These are phyloP conservation scores for Steinernema feltiae DNA, from an alignment of 1,140 invertebrate species.

Conservation along the genomic window DNA sequence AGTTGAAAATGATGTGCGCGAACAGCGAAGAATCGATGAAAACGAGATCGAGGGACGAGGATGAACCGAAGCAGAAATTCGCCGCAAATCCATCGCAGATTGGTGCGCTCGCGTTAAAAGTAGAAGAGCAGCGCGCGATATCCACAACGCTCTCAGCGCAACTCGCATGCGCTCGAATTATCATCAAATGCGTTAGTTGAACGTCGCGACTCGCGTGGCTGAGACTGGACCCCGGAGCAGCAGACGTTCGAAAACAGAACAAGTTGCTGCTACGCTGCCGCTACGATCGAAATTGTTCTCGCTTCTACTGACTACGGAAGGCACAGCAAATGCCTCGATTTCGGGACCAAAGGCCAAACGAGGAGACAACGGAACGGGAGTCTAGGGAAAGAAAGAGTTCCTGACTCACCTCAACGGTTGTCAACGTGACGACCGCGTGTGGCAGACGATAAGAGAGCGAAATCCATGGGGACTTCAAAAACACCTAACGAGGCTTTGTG, in stretches of 20 bases:
- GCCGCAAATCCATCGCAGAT: neutral
- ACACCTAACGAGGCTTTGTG: too few species aligned
- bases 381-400: neutral
- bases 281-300: neutral
- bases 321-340: neutral
- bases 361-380: neutral
- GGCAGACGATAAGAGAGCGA: too few species aligned
- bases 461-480: too few species aligned
- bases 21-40: neutral
- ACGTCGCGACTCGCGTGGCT: neutral
- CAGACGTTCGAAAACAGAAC: neutral
- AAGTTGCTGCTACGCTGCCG: neutral
- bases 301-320: neutral
- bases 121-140: neutral
- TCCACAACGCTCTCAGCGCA: neutral
- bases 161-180: neutral
- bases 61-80: neutral
- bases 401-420: neutral
- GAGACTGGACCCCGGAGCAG: too few species aligned
- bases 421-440: too few species aligned
- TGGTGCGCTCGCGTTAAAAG: too few species aligned
- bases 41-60: neutral
- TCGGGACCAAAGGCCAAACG: neutral
- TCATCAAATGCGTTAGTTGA: neutral
- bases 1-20: conserved; percentile 14